Conservation (phyloP, 2,797 vertebrate genomes). For the Gambusia yucatana region DNA sequence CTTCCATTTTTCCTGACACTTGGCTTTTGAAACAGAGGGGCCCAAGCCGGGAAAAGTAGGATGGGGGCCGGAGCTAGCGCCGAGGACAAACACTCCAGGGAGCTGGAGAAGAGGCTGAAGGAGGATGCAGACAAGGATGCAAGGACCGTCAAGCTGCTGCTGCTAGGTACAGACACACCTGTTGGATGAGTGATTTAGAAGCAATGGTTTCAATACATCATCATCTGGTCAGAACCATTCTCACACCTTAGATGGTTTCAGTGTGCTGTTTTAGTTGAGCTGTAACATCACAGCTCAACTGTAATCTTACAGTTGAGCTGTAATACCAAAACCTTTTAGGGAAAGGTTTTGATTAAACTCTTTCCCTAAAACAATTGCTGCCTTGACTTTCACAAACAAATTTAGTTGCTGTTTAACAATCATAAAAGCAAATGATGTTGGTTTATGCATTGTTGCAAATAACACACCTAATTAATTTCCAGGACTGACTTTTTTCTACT, state of each 20-base stretch:
- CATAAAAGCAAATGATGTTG: neutral
- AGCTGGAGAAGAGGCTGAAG: slow-evolving; percentile 96
- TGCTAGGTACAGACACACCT: slow-evolving; percentile 87
- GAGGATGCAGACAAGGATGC: slow-evolving; percentile 96
- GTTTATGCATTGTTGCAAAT: neutral
- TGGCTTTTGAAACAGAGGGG: slow-evolving; percentile 63
- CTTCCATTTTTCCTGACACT: slow-evolving; percentile 59
- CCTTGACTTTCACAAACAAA: neutral
- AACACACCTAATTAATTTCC: neutral
- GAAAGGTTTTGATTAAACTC: neutral
- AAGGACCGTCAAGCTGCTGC: slow-evolving; percentile 95
- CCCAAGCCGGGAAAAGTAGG: slow-evolving; percentile 57
- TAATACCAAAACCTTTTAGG: neutral
- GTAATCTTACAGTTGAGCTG: neutral
- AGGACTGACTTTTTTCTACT: neutral
- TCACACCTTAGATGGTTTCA: neutral
- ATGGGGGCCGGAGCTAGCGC: slow-evolving; percentile 98
- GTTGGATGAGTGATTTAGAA: slow-evolving; percentile 2
- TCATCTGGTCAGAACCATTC: slow-evolving; percentile 8
- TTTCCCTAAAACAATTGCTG: neutral
- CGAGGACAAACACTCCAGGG: slow-evolving; percentile 94
- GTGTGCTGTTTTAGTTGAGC: neutral
- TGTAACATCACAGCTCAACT: neutral
- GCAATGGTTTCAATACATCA: slow-evolving; percentile 1
- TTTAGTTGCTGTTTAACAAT: neutral